Evolutionary conservation across 2,113 vertebrate species (phyloP).

Genomic region (Ahaetulla prasina): DNA sequence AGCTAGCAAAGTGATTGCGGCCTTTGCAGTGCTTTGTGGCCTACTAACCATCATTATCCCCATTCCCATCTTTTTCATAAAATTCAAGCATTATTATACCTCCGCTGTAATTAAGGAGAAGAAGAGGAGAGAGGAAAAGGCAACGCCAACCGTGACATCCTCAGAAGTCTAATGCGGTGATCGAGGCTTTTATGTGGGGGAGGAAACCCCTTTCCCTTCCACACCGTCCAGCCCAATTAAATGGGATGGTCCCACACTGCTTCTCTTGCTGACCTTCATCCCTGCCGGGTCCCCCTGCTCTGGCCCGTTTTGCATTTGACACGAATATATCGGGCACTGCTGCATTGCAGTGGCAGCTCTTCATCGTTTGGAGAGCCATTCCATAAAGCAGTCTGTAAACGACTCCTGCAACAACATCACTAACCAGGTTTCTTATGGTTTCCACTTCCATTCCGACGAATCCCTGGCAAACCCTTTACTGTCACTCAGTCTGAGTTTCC

Average conservation of each 20-base stretch:
- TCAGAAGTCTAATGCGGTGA: not conserved
- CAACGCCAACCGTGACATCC: not conserved
- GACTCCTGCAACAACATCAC: not conserved
- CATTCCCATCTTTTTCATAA: slow-evolving; percentile 52
- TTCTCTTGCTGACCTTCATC: not conserved
- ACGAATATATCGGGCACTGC: too few species aligned
- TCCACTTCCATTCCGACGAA: not conserved
- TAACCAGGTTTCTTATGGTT: not conserved
- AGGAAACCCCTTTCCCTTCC: not conserved
- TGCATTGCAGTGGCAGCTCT: too few species aligned
- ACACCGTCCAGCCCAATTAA: not conserved
- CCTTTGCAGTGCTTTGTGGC: slow-evolving; percentile 26
- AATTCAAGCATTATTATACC: slow-evolving; percentile 51
- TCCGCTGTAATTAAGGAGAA: slow-evolving; percentile 45
- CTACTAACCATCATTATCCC: slow-evolving; percentile 50
- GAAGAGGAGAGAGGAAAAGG: slow-evolving; percentile 33
- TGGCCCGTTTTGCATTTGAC: not conserved
- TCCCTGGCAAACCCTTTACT: not conserved
- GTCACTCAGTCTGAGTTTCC: not conserved
- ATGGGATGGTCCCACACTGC: not conserved
- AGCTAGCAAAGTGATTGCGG: slow-evolving; percentile 27
- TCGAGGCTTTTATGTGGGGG: not conserved
- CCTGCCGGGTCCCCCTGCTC: not conserved
- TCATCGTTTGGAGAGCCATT: not conserved
- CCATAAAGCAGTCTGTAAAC: not conserved